Conservation (phyloP, 1,140 invertebrate genomes). For the Vanessa atalanta region DNA sequence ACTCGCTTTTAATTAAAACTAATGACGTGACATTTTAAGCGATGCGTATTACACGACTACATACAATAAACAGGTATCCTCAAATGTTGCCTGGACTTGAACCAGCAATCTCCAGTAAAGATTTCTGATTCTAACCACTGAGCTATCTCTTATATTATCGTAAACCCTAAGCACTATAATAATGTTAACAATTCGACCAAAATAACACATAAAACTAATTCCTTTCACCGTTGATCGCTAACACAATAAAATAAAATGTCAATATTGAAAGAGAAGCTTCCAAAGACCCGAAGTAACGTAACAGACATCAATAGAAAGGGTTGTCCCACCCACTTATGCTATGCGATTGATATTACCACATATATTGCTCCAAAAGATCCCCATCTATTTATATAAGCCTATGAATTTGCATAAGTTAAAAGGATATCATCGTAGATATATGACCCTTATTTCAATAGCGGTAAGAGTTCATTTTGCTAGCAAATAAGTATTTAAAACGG, state of each 20-base stretch:
- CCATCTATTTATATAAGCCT: conserved; percentile 55
- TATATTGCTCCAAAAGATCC: conserved; percentile 60
- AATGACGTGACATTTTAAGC: too few relatives aligned
- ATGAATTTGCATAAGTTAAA: conserved; percentile 54
- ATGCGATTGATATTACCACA: conserved; percentile 66
- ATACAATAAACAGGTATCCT: too few relatives aligned
- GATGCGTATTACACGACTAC: too few relatives aligned
- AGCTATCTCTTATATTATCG: too few relatives aligned
- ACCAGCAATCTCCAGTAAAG: too few relatives aligned
- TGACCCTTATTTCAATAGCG: conserved; percentile 33
- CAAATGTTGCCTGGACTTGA: too few relatives aligned
- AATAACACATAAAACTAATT: neutral
- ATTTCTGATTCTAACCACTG: too few relatives aligned
- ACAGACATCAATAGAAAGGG: conserved; percentile 51
- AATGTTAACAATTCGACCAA: neutral
- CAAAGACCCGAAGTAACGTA: conserved; percentile 14
- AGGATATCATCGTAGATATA: conserved; percentile 23
- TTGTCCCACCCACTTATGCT: conserved; percentile 61
- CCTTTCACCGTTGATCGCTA: neutral
- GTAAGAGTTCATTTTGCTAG: conserved; percentile 45
- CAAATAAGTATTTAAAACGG: conserved; percentile 39
- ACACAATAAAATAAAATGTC: conserved; percentile 21
- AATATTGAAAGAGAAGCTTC: conserved; percentile 7
- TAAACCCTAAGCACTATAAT: neutral
- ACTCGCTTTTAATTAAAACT: too few relatives aligned